A percentile compares a stretch with the other conserved stretches of the same genome.
phyloP scores from a whole-genome alignment of 37 sponge, comb jelly and placozoan species.

The Agelas oroides region DNA sequence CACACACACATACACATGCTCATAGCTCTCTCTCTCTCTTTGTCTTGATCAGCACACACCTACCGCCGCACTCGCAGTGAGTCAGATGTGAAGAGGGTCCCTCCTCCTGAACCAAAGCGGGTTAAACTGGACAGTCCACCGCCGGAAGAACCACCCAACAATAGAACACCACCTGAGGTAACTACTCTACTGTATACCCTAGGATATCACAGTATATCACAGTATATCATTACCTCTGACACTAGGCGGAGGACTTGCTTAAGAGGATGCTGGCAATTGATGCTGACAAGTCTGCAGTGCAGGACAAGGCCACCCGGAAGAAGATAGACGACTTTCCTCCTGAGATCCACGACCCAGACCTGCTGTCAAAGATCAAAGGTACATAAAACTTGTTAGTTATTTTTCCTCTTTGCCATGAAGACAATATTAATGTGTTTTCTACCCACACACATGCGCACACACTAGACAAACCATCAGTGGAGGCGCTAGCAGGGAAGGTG shows the following conservation, averaged over 20 bases:
- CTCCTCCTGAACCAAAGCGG: constrained; percentile 4
- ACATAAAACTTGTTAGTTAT: too few species aligned
- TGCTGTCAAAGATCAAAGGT: constrained; percentile 62
- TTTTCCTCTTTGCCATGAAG: too few species aligned
- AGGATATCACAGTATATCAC: too few species aligned
- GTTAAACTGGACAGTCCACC: constrained; percentile 6
- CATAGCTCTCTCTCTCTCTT: too few species aligned
- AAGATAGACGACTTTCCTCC: constrained; percentile 65
- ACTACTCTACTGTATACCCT: neutral
- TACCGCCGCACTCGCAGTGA: constrained; percentile 57
- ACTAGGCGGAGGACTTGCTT: constrained; percentile 68
- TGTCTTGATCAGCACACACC: neutral
- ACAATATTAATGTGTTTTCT: too few species aligned
- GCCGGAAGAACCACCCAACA: constrained; percentile 53
- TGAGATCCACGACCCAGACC: constrained; percentile 42
- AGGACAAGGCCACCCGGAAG: constrained; percentile 38
- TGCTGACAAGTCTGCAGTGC: constrained; percentile 39
- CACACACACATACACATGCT: too few species aligned
- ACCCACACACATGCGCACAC: constrained; percentile 1
- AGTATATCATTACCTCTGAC: neutral
- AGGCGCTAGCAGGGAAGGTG: constrained; percentile 39
- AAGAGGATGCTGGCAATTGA: constrained; percentile 57
- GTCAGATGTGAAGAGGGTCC: constrained; percentile 38
- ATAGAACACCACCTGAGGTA: constrained; percentile 62
- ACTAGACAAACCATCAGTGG: constrained; percentile 61